Base-by-base conservation (phyloP, 1,140 invertebrate species). In the Macrobrachium rosenbergii region DNA sequence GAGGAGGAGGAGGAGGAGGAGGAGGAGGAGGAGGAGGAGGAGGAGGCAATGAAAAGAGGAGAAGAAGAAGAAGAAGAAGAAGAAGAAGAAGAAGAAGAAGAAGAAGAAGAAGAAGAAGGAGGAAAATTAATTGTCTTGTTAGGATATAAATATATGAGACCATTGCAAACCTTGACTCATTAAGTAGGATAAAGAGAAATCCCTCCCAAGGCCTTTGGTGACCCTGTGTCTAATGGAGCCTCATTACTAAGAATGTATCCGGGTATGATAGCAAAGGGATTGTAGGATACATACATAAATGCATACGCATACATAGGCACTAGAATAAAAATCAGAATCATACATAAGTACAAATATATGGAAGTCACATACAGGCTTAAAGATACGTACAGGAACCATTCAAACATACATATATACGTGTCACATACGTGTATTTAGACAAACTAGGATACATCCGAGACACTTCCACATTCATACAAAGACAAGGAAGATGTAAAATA, bases 201-300 rank as follows among this genome's bases (percentile, higher is more conserved):
- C 6, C 7, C 52, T 43, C 8, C 5, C 73, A 37, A 23, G 17
- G n/a, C 10, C 23, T 21, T 28, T 45, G 2, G 23, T 19, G 43
- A 16, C 8, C 19, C 43, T 76, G 43, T 28, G 43, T 8, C 6
- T 0, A 28, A 23, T 45, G 43, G 17, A 23, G 19, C 17, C 19
- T 76, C 2, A 76, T 19, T 3, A 3, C 21, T 28, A 8, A 2
- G 10, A 10, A 76, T 19, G 2, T 6, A 16, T 75, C 43, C 43
- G 8, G 19, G 8, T 19, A 19, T 10, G n/a, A 76, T 21, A 45
- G 17, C 17, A 17, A 76, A 17, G 2, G 5, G 21, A 21, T 7
- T 28, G n/a, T 45, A 76, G 21, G 14, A 76, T 45, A 76, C 73
- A 43, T 76, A 76, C 73, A 76, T 5, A 76, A 5, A 76, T 45